Percentiles rank a stretch among this genome's conserved stretches.
Conservation (phyloP, 2,888 invertebrate genomes). For the Amphipyra berbera region DNA sequence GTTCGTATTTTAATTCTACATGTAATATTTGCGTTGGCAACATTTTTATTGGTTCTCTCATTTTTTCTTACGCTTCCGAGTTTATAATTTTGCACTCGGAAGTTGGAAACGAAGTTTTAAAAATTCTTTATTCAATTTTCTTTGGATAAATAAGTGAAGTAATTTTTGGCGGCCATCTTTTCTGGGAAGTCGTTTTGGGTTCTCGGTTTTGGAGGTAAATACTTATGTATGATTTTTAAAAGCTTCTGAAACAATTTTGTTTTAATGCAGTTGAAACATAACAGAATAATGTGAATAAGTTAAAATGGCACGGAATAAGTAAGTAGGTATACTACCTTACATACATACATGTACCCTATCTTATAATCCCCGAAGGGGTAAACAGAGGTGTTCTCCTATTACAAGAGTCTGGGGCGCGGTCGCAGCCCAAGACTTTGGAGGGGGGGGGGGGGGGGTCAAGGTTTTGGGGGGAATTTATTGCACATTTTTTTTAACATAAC, state of each 20-base stretch:
- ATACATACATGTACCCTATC: no score
- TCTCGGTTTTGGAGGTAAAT: slow-evolving; percentile 12
- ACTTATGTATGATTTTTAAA: slow-evolving; percentile 7
- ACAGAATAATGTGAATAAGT: no score
- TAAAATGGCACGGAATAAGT: background rate
- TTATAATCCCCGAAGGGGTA: no score
- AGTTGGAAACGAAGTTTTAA: slow-evolving; percentile 25
- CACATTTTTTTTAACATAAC: no score
- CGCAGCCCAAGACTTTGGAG: no score
- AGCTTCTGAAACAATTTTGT: background rate
- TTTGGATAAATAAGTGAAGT: slow-evolving; percentile 22
- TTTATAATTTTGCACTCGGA: slow-evolving; percentile 36
- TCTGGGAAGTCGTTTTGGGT: background rate
- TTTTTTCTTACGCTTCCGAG: slow-evolving; percentile 27
- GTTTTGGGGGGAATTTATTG: no score
- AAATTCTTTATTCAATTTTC: slow-evolving; percentile 34
- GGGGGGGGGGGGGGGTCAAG: no score
- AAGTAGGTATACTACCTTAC: no score
- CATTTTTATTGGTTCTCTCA: slow-evolving; percentile 42
- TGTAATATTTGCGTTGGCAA: slow-evolving; percentile 40
- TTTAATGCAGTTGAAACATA: no score
- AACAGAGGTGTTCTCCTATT: no score
- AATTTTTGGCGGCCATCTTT: slow-evolving; percentile 17
- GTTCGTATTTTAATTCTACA: slow-evolving; percentile 47
- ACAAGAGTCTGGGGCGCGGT: no score